A percentile compares a stretch with the other conserved stretches of the same genome.
Evolutionary conservation across 1,140 invertebrate species (phyloP).

Genomic region (Caenorhabditis remanei): DNA sequence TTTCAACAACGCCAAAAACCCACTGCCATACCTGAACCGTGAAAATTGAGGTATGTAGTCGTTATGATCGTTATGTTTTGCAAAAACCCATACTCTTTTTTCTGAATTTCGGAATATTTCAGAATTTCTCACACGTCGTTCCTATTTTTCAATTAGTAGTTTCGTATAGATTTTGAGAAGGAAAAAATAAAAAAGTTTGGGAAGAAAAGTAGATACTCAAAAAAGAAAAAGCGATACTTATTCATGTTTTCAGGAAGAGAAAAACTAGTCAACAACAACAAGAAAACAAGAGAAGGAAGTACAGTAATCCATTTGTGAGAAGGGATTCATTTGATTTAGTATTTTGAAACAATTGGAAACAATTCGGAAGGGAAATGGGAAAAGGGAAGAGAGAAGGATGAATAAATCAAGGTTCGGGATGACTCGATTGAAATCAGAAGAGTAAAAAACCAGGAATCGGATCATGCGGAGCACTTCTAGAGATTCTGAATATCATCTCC

Average conservation of each 20-base stretch:
- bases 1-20: too few species aligned
- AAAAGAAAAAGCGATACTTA: slow-evolving; percentile 10
- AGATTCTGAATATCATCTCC: too few species aligned
- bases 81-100: neutral
- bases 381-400: neutral
- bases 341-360: neutral
- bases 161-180: slow-evolving; percentile 21
- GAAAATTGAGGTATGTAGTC: neutral
- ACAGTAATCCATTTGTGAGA: neutral
- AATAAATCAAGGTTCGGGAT: neutral
- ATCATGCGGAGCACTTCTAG: too few species aligned
- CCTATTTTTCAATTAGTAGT: slow-evolving; percentile 6
- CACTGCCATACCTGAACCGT: too few species aligned
- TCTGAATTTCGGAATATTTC: neutral
- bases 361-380: neutral
- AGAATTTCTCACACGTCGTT: slow-evolving; percentile 10
- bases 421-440: neutral
- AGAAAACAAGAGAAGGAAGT: slow-evolving; percentile 4
- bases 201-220: neutral
- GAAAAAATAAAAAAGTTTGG: neutral
- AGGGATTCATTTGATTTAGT: neutral
- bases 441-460: neutral
- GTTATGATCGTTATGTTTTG: neutral
- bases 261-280: neutral
- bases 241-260: neutral